Conservation (phyloP, 2,888 invertebrate species). For the Brachyptera putata region DNA sequence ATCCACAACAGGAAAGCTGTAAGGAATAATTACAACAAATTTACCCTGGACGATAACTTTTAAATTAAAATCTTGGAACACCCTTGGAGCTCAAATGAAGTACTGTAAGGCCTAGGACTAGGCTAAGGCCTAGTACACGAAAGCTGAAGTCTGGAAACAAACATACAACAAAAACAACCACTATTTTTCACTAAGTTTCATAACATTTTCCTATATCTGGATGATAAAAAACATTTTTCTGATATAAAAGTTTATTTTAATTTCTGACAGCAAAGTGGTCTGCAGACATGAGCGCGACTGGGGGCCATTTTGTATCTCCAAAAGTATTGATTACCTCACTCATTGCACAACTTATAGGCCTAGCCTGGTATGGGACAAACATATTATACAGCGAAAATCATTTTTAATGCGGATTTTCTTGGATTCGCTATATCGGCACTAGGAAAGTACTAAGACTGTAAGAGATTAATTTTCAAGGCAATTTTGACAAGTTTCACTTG, state of each 20-base stretch:
- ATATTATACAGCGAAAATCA: no score
- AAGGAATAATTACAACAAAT: slow-evolving; percentile 34
- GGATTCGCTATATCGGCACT: no score
- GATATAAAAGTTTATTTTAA: no score
- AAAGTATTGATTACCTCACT: slow-evolving; percentile 34
- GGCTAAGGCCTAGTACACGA: slow-evolving; percentile 26
- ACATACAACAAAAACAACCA: slow-evolving; percentile 33
- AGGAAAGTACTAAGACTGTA: no score
- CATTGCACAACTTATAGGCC: slow-evolving; percentile 7
- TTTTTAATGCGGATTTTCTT: no score
- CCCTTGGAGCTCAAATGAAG: neutral
- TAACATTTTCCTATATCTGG: neutral
- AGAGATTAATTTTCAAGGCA: no score
- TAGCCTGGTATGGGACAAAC: no score
- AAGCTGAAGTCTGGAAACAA: slow-evolving; percentile 32
- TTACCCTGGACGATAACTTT: slow-evolving; percentile 33
- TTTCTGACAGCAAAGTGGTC: no score
- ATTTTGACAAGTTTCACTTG: no score
- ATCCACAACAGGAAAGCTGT: slow-evolving; percentile 35
- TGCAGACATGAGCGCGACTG: no score
- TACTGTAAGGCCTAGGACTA: slow-evolving; percentile 1
- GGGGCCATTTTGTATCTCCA: slow-evolving; percentile 34
- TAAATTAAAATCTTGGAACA: slow-evolving; percentile 14
- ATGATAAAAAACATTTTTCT: neutral
- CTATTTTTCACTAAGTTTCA: no score